A percentile compares a stretch with the other conserved stretches of the same genome.
Evolutionary conservation across 2,113 vertebrate genomes (phyloP).

Genomic region (Clupea harengus): DNA sequence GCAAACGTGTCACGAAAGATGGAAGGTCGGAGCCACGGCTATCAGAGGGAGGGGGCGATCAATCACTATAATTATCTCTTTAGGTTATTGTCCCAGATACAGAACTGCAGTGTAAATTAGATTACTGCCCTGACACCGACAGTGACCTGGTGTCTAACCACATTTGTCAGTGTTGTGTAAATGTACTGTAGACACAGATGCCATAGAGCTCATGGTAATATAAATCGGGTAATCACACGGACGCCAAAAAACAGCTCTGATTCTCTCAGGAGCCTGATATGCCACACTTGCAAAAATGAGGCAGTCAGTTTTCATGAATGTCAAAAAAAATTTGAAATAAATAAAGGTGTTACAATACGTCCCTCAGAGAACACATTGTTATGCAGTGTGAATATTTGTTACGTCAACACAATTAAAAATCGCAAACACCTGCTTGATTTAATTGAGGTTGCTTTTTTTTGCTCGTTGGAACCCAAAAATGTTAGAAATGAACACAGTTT

Average conservation of each 20-base stretch:
- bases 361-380: neutral
- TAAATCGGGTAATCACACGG: neutral
- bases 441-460: neutral
- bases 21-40: conserved; percentile 9
- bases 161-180: neutral
- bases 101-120: neutral
- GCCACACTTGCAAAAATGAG: neutral
- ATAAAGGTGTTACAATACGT: neutral
- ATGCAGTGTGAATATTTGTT: neutral
- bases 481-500: neutral
- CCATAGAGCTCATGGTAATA: neutral
- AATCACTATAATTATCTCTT: conserved; percentile 43
- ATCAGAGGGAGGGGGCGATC: conserved; percentile 25
- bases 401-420: neutral
- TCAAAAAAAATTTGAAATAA: neutral
- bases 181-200: neutral
- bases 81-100: conserved; percentile 35
- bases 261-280: neutral
- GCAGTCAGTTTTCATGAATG: neutral
- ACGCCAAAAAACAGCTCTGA: neutral
- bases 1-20: conserved; percentile 32
- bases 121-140: conserved; percentile 11
- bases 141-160: neutral
- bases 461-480: neutral
- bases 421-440: neutral